A percentile compares a stretch with the other conserved stretches of the same genome.
These are phyloP conservation scores for Archips xylosteana DNA, from an alignment of 2,888 invertebrate species.

Conservation along the genomic window DNA sequence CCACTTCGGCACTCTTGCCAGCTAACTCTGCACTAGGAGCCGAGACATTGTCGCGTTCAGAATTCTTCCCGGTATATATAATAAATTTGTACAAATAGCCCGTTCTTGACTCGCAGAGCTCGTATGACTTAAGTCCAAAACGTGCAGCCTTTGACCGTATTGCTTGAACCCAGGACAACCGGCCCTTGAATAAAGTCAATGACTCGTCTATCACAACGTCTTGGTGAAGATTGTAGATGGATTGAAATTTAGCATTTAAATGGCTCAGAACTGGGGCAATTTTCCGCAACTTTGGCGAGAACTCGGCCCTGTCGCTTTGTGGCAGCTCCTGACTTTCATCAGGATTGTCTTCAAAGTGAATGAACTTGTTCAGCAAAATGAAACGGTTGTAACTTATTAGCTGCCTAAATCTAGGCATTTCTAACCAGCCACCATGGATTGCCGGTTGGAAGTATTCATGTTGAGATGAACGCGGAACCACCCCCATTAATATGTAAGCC, in stretches of 20 bases:
- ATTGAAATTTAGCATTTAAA: constrained; percentile 12
- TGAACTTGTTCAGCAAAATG: constrained; percentile 45
- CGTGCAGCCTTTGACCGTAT: constrained; percentile 47
- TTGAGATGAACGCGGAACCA: constrained; percentile 3
- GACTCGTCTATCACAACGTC: constrained; percentile 32
- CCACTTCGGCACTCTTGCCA: neutral
- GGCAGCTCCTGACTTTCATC: constrained; percentile 23
- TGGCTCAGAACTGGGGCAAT: constrained; percentile 7
- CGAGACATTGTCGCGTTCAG: neutral
- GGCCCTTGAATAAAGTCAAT: constrained; percentile 36
- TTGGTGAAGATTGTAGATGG: constrained; percentile 21
- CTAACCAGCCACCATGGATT: constrained; percentile 23
- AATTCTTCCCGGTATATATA: constrained; percentile 33
- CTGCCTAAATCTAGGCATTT: constrained; percentile 42
- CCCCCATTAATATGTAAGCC: constrained; percentile 21
- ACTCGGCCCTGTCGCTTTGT: constrained; percentile 16
- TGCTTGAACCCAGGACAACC: constrained; percentile 33
- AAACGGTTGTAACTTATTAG: constrained; percentile 44
- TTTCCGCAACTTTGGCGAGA: constrained; percentile 43
- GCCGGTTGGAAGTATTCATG: constrained; percentile 44
- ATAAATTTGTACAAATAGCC: constrained; percentile 35
- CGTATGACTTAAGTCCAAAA: constrained; percentile 37
- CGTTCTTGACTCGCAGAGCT: constrained; percentile 30
- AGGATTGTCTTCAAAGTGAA: constrained; percentile 44
- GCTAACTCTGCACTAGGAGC: neutral